These are phyloP conservation scores for Automeris io DNA, from an alignment of 2,888 invertebrate species.

Conservation along the genomic window DNA sequence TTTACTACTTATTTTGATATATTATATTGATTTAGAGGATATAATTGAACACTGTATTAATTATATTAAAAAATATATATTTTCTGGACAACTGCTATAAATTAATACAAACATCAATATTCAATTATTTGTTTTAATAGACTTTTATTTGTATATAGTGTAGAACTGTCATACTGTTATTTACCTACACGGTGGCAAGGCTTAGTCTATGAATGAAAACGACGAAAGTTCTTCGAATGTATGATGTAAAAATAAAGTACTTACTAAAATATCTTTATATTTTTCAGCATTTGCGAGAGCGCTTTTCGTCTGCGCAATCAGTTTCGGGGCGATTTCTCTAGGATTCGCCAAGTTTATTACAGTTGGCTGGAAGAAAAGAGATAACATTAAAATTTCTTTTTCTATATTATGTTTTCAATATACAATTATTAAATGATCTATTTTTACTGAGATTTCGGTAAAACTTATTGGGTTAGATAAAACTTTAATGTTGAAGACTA, in stretches of 20 bases:
- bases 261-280: constrained; percentile 62
- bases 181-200: constrained; percentile 2
- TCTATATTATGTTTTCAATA: no score
- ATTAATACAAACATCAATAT: no score
- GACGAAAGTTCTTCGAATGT: constrained; percentile 34
- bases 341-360: constrained; percentile 38
- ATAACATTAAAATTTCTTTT: constrained; percentile 3
- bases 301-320: constrained; percentile 41
- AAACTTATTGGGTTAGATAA: no score
- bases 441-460: no score
- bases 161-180: constrained; percentile 6
- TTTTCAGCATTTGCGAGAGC: constrained; percentile 36
- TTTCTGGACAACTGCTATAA: no score
- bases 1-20: no score
- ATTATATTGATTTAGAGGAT: no score
- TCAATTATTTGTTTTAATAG: background rate
- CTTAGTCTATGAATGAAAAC: constrained; percentile 56
- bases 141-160: background rate
- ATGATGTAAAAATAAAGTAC: constrained; percentile 29
- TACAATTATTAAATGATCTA: no score
- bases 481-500: no score
- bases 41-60: no score
- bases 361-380: constrained; percentile 44
- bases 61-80: no score
- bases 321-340: constrained; percentile 34